Conservation (phyloP, 2,113 vertebrate species). For the Diphyllodes magnificus region DNA sequence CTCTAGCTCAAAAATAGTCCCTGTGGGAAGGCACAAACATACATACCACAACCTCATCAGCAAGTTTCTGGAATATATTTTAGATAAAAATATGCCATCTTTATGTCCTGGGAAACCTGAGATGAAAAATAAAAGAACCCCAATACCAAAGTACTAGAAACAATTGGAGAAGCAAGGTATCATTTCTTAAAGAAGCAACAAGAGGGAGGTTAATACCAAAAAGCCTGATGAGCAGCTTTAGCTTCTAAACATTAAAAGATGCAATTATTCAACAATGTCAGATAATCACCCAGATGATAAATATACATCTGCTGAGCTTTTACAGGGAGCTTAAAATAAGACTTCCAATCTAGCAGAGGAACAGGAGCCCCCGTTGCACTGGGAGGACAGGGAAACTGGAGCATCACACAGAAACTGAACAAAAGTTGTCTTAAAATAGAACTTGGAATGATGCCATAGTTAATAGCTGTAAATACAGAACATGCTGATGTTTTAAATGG, state of each 20-base stretch:
- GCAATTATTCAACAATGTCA: background rate
- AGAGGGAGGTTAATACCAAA: background rate
- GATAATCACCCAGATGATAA: background rate
- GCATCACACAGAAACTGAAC: background rate
- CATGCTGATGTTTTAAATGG: background rate
- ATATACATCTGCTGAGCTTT: background rate
- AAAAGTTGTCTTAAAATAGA: background rate
- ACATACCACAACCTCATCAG: background rate
- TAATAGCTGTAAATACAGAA: background rate
- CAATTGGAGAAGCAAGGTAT: background rate
- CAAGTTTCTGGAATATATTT: background rate
- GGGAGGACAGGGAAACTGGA: background rate
- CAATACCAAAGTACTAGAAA: background rate
- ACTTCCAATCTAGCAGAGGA: background rate
- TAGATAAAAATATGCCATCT: background rate
- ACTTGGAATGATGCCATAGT: background rate
- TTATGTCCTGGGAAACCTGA: background rate
- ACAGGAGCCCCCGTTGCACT: background rate
- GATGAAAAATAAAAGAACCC: background rate
- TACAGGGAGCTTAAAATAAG: background rate
- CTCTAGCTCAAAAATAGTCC: constrained; percentile 25
- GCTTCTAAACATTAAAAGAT: background rate
- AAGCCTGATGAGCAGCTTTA: background rate
- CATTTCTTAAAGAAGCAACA: background rate
- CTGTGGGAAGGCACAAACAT: background rate